Evolutionary conservation across 2,113 vertebrate species (phyloP), one percentile per base, ranked within the genome.

Genomic region (Syngnathus floridae): DNA sequence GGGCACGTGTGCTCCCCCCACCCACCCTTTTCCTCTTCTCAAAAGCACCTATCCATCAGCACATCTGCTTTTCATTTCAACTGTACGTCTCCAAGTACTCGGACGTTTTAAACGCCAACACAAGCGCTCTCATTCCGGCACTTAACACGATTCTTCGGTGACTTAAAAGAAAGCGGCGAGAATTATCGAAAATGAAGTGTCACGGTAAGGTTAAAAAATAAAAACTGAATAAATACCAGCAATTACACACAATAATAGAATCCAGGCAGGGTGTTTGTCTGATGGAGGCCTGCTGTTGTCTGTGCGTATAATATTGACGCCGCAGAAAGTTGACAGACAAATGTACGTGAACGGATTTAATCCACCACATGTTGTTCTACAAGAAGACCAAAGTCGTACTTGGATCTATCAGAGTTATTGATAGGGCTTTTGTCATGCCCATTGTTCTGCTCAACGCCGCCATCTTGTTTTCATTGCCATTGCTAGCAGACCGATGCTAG

Each of bases 11-110:
- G 78, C 83, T 77, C 8, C 0, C 52, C 52, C 3, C 21, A n/a
- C n/a, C 22, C 54, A 1, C 54, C 5, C 72, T 76, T 72, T 80
- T 69, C 78, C 83, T 65, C 73, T 57, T 71, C 72, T 31, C 65
- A 72, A 72, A 80, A 85, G 77, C 80, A 72, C 83, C 84, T 45
- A 82, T 87, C 84, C 81, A 82, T 85, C 82, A 75, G 77, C 90
- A 94, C 95, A 96, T 95, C 93, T 98, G 95, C 91, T 96, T 94
- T 92, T 91, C 91, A 94, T 96, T 92, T 88, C 55, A 76, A 66
- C 77, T 43, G 84, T 91, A 91, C 92, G 82, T 85, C 91, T 92
- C 91, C 66, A 64, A 92, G 91, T 91, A 92, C 82, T 93, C 91
- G 90, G 92, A 94, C 87, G 82, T 90, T 93, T 94, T 93, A 92